phyloP scores from a whole-genome alignment of 35 echinoderm and acorn worm species.

The Lytechinus pictus region DNA sequence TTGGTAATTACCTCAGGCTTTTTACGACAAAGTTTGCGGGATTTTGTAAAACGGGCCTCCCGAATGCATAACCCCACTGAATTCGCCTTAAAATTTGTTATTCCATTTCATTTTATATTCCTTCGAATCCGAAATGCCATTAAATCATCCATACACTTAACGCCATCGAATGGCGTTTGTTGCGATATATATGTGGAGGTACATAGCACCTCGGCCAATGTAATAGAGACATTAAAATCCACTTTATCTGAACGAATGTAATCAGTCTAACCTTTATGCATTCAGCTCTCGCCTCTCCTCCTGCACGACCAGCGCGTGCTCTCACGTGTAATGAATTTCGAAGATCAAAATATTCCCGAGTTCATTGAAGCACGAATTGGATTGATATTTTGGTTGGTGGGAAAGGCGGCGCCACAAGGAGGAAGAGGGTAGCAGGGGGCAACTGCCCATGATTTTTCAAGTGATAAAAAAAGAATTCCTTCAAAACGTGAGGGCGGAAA shows the following conservation, averaged over 20 bases:
- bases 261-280: background rate
- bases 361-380: background rate
- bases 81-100: background rate
- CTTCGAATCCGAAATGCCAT: background rate
- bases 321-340: background rate
- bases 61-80: too few relatives aligned
- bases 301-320: background rate
- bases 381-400: background rate
- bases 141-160: background rate
- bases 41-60: too few relatives aligned
- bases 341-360: background rate
- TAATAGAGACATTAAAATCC: background rate
- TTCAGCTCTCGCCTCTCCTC: background rate
- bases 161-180: background rate
- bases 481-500: too few relatives aligned
- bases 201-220: background rate
- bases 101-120: background rate
- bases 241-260: background rate
- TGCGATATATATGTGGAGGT: background rate
- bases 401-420: background rate
- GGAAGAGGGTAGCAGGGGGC: too few relatives aligned
- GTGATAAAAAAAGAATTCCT: too few relatives aligned
- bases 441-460: too few relatives aligned
- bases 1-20: too few relatives aligned
- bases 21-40: too few relatives aligned